A percentile compares a stretch with the other conserved stretches of the same genome.
Evolutionary conservation across 1,140 invertebrate species (phyloP).

Genomic region (Lethrus apterus): DNA sequence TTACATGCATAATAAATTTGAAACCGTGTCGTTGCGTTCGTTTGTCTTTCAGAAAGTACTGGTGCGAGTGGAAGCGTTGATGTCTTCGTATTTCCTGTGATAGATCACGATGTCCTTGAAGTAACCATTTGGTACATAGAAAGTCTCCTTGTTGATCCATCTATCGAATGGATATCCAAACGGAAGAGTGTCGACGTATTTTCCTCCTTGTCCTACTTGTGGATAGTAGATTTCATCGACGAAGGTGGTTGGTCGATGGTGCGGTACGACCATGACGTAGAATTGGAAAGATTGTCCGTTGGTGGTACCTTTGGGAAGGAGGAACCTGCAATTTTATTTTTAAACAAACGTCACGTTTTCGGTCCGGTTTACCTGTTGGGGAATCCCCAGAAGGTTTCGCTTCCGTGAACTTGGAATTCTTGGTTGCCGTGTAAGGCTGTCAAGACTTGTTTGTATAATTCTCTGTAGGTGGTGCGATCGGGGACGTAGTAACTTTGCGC

Average conservation of each 20-base stretch:
- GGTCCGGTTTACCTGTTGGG: constrained; percentile 52
- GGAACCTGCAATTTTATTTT: no score
- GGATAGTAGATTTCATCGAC: no score
- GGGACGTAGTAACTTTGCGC: not conserved
- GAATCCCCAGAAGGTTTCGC: constrained; percentile 42
- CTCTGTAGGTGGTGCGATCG: not conserved
- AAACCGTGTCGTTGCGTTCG: no score
- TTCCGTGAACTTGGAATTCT: constrained; percentile 45
- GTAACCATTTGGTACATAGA: not conserved
- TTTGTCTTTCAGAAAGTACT: no score
- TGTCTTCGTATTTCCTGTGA: not conserved
- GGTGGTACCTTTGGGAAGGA: constrained; percentile 52
- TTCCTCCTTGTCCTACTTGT: no score
- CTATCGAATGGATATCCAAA: constrained; percentile 5
- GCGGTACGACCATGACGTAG: constrained; percentile 40
- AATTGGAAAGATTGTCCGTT: constrained; percentile 54
- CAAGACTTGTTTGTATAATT: constrained; percentile 1
- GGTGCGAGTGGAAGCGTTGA: no score
- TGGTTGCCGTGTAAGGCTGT: constrained; percentile 31
- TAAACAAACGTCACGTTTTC: no score
- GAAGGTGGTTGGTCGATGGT: no score
- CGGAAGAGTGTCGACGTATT: not conserved
- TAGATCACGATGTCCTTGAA: constrained; percentile 6
- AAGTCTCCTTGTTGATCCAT: not conserved
- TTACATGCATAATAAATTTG: no score